These are phyloP conservation scores for Odontomyia ornata DNA, from an alignment of 2,888 invertebrate genomes.

Conservation along the genomic window DNA sequence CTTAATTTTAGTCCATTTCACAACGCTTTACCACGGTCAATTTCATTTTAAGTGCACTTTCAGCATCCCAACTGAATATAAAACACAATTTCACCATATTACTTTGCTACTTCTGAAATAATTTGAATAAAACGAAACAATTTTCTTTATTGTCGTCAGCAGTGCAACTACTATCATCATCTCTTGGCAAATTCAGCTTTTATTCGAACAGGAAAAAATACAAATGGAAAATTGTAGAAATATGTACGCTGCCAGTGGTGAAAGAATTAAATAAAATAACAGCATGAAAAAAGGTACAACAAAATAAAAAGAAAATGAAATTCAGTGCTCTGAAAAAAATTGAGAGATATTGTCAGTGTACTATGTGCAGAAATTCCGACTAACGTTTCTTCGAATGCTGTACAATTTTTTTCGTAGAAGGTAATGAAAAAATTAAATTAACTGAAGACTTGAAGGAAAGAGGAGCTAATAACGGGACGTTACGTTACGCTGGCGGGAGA, in stretches of 20 bases:
- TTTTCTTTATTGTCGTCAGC: constrained; percentile 34
- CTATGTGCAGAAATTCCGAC: not conserved
- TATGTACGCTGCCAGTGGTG: not conserved
- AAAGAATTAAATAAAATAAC: constrained; percentile 27
- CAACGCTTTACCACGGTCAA: not conserved
- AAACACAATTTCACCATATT: constrained; percentile 32
- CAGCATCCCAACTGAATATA: constrained; percentile 22
- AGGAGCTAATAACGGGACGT: constrained; percentile 11
- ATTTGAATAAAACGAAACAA: constrained; percentile 38
- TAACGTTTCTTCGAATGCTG: not conserved
- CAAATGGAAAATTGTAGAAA: constrained; percentile 21
- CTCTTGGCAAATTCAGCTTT: not conserved
- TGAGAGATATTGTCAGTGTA: constrained; percentile 8
- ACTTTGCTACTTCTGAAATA: constrained; percentile 30
- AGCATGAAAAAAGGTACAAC: not conserved
- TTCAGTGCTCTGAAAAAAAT: not conserved
- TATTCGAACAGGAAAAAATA: constrained; percentile 21
- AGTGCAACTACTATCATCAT: constrained; percentile 4
- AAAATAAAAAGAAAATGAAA: not conserved
- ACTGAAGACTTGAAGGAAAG: constrained; percentile 1
- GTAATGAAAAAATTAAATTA: constrained; percentile 38
- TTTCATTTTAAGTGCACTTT: constrained; percentile 25
- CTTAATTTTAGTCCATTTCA: not conserved
- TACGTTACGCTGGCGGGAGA: constrained; percentile 12
- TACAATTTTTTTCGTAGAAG: not conserved